phyloP scores from a whole-genome alignment of 1,140 invertebrate species.

The Euborellia annulipes region DNA sequence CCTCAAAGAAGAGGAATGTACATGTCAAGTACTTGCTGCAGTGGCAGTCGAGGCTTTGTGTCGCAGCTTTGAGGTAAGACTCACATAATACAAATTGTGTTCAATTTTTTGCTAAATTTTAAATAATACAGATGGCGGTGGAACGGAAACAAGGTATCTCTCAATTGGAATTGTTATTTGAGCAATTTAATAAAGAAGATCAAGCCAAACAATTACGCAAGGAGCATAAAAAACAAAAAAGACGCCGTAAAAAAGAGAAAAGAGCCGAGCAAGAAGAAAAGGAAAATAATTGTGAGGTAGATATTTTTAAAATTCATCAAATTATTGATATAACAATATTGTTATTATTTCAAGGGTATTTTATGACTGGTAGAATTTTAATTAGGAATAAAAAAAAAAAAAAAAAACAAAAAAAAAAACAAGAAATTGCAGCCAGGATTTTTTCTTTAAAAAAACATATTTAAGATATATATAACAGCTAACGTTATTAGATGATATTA shows the following conservation, averaged over 20 bases:
- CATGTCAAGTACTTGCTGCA: slow-evolving; percentile 77
- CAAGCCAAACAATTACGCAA: slow-evolving; percentile 62
- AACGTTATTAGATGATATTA: too few species aligned
- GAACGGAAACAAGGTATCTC: slow-evolving; percentile 77
- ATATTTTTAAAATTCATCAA: too few species aligned
- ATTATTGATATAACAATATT: too few species aligned
- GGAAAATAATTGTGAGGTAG: slow-evolving; percentile 32
- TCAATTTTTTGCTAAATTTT: neutral
- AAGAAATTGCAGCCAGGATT: too few species aligned
- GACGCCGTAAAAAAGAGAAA: slow-evolving; percentile 64
- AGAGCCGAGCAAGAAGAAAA: slow-evolving; percentile 34
- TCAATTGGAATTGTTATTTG: slow-evolving; percentile 64
- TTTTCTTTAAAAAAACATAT: too few species aligned
- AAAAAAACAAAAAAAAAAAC: too few species aligned
- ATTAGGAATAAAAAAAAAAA: too few species aligned
- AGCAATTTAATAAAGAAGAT: slow-evolving; percentile 70
- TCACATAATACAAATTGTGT: too few species aligned
- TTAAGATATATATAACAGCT: too few species aligned
- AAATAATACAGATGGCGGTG: slow-evolving; percentile 47
- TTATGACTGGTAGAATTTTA: too few species aligned
- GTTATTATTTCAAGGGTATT: too few species aligned
- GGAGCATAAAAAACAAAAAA: slow-evolving; percentile 71
- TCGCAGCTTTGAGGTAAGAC: slow-evolving; percentile 57
- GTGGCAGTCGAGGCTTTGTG: slow-evolving; percentile 72
- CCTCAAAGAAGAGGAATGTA: slow-evolving; percentile 75